phyloP scores from a whole-genome alignment of 2,797 vertebrate genomes.

The Denticeps clupeoides region DNA sequence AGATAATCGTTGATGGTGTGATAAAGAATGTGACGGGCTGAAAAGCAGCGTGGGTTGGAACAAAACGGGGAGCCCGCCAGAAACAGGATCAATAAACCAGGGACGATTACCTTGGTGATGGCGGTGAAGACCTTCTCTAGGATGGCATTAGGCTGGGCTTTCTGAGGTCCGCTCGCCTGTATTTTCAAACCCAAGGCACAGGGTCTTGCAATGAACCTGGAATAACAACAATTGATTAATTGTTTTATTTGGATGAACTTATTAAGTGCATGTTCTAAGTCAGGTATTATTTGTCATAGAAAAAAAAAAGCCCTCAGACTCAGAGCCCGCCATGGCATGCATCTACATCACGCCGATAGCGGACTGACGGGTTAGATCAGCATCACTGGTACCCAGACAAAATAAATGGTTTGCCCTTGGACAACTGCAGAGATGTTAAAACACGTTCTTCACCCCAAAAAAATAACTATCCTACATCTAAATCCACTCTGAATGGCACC shows the following conservation, averaged over 20 bases:
- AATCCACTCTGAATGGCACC: too few species aligned
- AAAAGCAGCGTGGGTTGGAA: too few species aligned
- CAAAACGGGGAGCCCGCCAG: too few species aligned
- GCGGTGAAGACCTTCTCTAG: conserved; percentile 98
- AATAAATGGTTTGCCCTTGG: background rate
- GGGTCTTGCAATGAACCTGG: conserved; percentile 91
- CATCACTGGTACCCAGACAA: background rate
- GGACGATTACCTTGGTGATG: conserved; percentile 97
- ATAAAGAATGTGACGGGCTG: too few species aligned
- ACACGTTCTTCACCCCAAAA: too few species aligned
- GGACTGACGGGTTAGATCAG: background rate
- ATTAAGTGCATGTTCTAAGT: background rate
- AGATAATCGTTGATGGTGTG: too few species aligned
- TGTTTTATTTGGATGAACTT: background rate
- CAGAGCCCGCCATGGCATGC: background rate
- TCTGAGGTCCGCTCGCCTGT: conserved; percentile 87
- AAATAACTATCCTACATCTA: too few species aligned
- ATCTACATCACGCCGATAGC: background rate
- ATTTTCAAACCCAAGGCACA: conserved; percentile 95
- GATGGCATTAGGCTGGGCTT: conserved; percentile 91
- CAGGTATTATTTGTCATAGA: too few species aligned
- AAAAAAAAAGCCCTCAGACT: too few species aligned
- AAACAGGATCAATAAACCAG: too few species aligned
- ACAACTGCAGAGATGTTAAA: background rate
- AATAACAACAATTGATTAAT: conserved; percentile 19